Conservation (phyloP, 2,797 vertebrate species). For the Chloroceryle amazona region DNA sequence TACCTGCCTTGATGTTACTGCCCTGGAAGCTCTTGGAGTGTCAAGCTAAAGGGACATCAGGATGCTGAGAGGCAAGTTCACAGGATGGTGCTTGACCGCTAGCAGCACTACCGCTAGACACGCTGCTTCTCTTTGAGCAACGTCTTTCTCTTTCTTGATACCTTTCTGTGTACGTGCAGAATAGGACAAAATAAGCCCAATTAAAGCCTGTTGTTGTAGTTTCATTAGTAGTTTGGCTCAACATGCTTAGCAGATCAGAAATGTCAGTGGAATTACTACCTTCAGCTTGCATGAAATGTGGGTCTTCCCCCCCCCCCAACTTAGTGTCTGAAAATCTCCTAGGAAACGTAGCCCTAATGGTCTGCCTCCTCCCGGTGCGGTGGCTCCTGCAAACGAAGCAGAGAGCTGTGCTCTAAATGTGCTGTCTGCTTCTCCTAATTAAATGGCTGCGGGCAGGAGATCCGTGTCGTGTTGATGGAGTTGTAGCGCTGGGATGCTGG, state of each 20-base stretch:
- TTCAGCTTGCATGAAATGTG: not conserved
- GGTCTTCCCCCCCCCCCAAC: accelerated
- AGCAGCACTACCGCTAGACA: accelerated
- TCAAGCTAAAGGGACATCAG: accelerated
- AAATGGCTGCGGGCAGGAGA: not conserved
- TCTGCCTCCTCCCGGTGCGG: not conserved
- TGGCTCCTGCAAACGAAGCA: not conserved
- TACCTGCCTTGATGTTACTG: accelerated
- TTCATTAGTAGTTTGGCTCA: not conserved
- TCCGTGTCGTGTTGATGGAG: not conserved
- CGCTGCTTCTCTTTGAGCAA: not conserved
- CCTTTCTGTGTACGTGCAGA: not conserved
- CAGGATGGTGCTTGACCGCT: not conserved
- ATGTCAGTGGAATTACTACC: not conserved
- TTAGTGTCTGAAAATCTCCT: conserved; percentile 60
- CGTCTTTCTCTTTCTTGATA: not conserved
- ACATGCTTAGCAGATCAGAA: not conserved
- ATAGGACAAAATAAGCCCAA: not conserved
- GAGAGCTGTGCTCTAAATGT: not conserved
- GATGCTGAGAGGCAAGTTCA: not conserved
- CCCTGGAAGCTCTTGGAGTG: not conserved
- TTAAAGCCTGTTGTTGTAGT: not conserved
- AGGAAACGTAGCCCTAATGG: not conserved
- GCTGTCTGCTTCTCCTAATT: not conserved
- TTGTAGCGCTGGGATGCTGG: accelerated